Base-by-base conservation (phyloP, 2,888 invertebrate genomes). In the Oscheius onirici region DNA sequence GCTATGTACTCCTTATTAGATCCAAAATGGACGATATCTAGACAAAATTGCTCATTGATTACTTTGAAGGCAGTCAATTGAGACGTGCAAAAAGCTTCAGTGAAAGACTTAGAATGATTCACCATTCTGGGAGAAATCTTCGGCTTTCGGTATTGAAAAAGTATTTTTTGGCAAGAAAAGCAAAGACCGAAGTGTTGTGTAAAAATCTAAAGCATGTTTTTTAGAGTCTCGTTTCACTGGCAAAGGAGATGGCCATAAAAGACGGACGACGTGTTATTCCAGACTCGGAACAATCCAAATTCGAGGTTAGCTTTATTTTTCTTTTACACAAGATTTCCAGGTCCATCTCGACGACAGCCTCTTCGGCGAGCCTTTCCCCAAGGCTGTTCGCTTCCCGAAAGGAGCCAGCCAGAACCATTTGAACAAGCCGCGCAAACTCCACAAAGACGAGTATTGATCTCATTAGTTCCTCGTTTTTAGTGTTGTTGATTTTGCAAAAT, bases 181-280 rank as follows among this genome's bases (percentile, higher is more conserved):
- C n/a, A n/a, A n/a, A n/a, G n/a, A n/a, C n/a, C n/a, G n/a, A n/a
- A n/a, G n/a, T n/a, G n/a, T n/a, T n/a, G n/a, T n/a, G n/a, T n/a
- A n/a, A n/a, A n/a, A n/a, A n/a, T n/a, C n/a, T n/a, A n/a, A n/a
- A n/a, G n/a, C n/a, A n/a, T n/a, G n/a, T n/a, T n/a, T 72, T 75
- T 68, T 68, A 85, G 85, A 81, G 80, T 43, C 72, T 86, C 20
- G 84, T 86, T 13, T 73, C 79, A 20, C 76, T 82, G 46, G 73
- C 86, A 3, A 86, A 85, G 61, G 78, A 82, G 57, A 77, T 86
- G 73, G 81, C 80, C 13, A 51, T 76, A 6, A 75, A 79, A 52
- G 82, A 86, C 52, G 86, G 83, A 20, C 69, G 75, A 58, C 15
- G 55, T 24, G 78, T 84, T n/a, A 70, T 83, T 55, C 76, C 77